Conservation (phyloP, 1,140 invertebrate species). For the Gerris buenoi region DNA sequence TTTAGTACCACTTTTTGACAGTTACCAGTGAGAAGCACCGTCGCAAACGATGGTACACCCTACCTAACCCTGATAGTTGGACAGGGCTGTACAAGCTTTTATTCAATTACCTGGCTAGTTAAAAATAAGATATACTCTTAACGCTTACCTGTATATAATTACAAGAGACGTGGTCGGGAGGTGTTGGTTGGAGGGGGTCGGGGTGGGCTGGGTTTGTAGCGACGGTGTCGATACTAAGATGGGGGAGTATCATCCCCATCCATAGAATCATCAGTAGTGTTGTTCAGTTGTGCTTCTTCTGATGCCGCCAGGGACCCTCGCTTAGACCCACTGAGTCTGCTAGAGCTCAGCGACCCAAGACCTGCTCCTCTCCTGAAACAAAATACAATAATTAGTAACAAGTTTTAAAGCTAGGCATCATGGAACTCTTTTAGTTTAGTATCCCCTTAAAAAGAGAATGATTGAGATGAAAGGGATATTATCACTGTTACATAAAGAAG, state of each 20-base stretch:
- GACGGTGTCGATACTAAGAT: too few relatives aligned
- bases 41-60: neutral
- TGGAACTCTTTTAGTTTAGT: neutral
- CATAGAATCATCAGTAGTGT: constrained; percentile 43
- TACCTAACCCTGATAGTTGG: neutral
- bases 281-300: constrained; percentile 28
- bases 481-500: neutral
- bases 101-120: neutral
- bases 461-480: neutral
- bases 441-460: constrained; percentile 2
- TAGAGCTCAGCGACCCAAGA: constrained; percentile 41
- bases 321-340: constrained; percentile 45
- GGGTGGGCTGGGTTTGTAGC: too few relatives aligned
- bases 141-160: neutral
- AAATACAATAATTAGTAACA: constrained; percentile 8
- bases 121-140: neutral
- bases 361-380: constrained; percentile 35
- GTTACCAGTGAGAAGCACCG: neutral
- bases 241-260: constrained; percentile 34
- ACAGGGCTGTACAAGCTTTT: neutral
- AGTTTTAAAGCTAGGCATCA: neutral
- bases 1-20: neutral
- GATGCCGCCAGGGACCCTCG: constrained; percentile 52
- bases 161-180: neutral
- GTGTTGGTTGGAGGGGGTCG: too few relatives aligned